Evolutionary conservation across 2,113 vertebrate genomes (phyloP).

Genomic region (Trichechus manatus): DNA sequence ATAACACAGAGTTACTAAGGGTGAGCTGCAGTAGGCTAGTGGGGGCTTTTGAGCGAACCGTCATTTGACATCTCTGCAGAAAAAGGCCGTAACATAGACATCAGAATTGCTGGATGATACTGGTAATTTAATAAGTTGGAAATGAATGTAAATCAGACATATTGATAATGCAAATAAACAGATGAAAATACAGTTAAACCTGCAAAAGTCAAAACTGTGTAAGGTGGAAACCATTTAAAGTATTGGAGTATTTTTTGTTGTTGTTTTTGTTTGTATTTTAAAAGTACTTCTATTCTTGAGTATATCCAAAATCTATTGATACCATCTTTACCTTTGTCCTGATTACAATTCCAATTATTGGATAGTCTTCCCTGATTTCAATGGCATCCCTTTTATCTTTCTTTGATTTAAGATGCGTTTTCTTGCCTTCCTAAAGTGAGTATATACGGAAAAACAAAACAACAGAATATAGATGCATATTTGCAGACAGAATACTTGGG

Average conservation of each 20-base stretch:
- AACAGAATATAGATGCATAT: conserved; percentile 55
- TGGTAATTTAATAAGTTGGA: conserved; percentile 73
- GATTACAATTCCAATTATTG: conserved; percentile 56
- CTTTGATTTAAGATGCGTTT: conserved; percentile 58
- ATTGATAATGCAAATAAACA: conserved; percentile 77
- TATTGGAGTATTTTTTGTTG: conserved; percentile 53
- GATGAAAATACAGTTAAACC: not conserved
- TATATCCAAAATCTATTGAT: conserved; percentile 49
- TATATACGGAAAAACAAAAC: not conserved
- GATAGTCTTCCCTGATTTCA: conserved; percentile 11
- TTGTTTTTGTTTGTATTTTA: not conserved
- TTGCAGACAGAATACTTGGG: not conserved
- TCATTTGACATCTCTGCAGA: not conserved
- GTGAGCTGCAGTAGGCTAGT: fast-evolving
- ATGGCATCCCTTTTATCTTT: conserved; percentile 56
- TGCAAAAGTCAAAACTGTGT: too few species aligned
- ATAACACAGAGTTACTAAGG: not conserved
- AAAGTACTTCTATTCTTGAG: conserved; percentile 60
- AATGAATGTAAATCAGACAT: conserved; percentile 63
- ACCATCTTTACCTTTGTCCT: conserved; percentile 9
- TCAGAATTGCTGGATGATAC: not conserved
- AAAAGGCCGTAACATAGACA: not conserved
- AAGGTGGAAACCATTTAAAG: too few species aligned
- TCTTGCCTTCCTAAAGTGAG: not conserved
- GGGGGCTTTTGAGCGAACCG: not conserved